phyloP scores from a whole-genome alignment of 2,888 invertebrate genomes.

The Drosophila hamatofila region DNA sequence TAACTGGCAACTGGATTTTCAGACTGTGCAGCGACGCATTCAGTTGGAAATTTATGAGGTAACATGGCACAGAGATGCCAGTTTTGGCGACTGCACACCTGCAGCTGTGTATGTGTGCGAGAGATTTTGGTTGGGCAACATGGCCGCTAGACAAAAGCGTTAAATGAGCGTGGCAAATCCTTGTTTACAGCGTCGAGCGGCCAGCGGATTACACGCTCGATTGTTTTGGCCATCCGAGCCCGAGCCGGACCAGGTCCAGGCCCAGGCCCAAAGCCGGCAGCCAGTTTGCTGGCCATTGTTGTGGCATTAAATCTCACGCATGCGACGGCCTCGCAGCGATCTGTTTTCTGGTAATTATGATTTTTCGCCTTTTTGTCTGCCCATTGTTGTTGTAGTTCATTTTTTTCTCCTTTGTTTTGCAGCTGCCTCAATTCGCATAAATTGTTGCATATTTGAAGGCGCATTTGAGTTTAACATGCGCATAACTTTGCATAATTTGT shows the following conservation, averaged over 20 bases:
- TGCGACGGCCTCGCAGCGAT: constrained; percentile 38
- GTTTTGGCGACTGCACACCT: constrained; percentile 52
- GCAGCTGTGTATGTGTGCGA: constrained; percentile 26
- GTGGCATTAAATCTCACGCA: constrained; percentile 58
- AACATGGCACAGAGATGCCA: constrained; percentile 50
- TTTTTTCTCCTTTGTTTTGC: constrained; percentile 36
- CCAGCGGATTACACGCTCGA: constrained; percentile 77
- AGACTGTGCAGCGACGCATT: constrained; percentile 79
- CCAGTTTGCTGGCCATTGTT: constrained; percentile 53
- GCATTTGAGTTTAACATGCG: constrained; percentile 58
- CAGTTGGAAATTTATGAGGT: constrained; percentile 82
- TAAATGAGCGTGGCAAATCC: constrained; percentile 82
- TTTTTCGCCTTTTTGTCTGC: constrained; percentile 51
- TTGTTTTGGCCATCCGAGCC: constrained; percentile 56
- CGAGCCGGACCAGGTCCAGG: neutral
- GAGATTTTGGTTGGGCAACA: constrained; percentile 62
- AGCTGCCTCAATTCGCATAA: constrained; percentile 74
- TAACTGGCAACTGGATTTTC: constrained; percentile 71
- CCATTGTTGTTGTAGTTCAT: constrained; percentile 4
- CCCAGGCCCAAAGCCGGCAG: constrained; percentile 6
- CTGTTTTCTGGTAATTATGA: constrained; percentile 70
- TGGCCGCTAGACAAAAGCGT: constrained; percentile 77
- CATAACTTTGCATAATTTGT: constrained; percentile 78
- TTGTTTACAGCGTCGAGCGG: constrained; percentile 74
- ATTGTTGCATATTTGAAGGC: constrained; percentile 74